Evolutionary conservation across 23 tunicate species (phyloP).

Genomic region (Oikopleura vanhoeffeni): DNA sequence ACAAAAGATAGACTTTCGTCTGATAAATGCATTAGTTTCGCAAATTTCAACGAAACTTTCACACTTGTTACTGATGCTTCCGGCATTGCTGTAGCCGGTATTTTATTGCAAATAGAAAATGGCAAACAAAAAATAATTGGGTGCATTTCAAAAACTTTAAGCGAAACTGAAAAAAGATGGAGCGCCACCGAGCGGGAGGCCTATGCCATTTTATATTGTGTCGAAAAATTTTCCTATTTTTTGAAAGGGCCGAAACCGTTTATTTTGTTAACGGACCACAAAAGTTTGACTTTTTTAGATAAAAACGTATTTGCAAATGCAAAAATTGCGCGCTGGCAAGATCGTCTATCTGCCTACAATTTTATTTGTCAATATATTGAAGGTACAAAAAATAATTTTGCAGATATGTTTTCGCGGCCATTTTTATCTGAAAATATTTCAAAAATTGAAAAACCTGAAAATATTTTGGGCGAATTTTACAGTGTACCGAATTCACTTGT

Average conservation of each 20-base stretch:
- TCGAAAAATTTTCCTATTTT: not conserved
- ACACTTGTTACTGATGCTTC: not conserved
- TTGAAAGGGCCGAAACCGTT: not conserved
- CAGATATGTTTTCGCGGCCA: not conserved
- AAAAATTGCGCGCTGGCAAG: slow-evolving; percentile 5
- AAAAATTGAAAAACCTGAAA: too few relatives aligned
- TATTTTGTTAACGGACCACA: not conserved
- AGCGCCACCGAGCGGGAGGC: slow-evolving; percentile 11
- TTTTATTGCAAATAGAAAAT: not conserved
- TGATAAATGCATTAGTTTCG: not conserved
- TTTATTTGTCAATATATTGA: not conserved
- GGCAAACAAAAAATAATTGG: not conserved
- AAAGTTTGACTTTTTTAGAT: not conserved
- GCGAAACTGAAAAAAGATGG: not conserved
- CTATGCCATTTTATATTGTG: slow-evolving; percentile 6
- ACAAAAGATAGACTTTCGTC: not conserved
- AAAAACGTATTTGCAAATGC: not conserved
- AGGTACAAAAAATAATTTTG: not conserved
- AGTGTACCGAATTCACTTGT: not conserved
- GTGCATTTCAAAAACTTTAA: not conserved
- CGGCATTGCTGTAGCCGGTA: not conserved
- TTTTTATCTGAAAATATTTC: too few relatives aligned
- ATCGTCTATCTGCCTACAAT: not conserved
- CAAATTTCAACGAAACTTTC: not conserved
- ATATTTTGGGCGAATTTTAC: too few relatives aligned